Evolutionary conservation across 2,797 vertebrate species (phyloP).

Genomic region (Podargus strigoides): DNA sequence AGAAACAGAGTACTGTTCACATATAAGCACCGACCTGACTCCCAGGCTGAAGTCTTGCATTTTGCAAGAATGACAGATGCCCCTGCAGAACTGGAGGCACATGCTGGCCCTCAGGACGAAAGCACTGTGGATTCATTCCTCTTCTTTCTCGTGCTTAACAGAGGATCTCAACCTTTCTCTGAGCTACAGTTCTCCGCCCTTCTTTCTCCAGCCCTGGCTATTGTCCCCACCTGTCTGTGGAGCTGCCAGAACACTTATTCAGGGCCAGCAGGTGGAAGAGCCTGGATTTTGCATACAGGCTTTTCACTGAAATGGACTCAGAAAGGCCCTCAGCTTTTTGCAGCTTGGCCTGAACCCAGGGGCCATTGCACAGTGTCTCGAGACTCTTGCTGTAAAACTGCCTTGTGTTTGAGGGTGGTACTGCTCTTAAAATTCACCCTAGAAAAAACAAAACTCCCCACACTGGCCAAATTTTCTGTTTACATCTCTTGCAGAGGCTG

Average conservation of each 20-base stretch:
- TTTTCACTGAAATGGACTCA: not conserved
- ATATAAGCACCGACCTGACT: not conserved
- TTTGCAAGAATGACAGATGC: not conserved
- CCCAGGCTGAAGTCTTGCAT: not conserved
- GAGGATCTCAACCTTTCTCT: not conserved
- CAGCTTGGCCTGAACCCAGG: not conserved
- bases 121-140: not conserved
- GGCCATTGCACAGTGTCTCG: not conserved
- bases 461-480: not conserved
- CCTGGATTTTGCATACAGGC: not conserved
- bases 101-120: not conserved
- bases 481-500: not conserved
- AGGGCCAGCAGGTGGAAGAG: not conserved
- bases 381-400: not conserved
- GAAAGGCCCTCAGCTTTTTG: not conserved
- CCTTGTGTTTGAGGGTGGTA: not conserved
- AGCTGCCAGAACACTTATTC: too few species aligned
- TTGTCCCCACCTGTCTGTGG: not conserved
- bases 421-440: not conserved
- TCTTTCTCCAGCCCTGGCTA: not conserved
- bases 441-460: not conserved
- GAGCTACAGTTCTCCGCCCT: not conserved
- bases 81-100: not conserved
- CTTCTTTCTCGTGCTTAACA: not conserved
- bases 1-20: not conserved